Evolutionary conservation across 2,797 vertebrate species (phyloP).

Genomic region (Rhadinocentrus ornatus): DNA sequence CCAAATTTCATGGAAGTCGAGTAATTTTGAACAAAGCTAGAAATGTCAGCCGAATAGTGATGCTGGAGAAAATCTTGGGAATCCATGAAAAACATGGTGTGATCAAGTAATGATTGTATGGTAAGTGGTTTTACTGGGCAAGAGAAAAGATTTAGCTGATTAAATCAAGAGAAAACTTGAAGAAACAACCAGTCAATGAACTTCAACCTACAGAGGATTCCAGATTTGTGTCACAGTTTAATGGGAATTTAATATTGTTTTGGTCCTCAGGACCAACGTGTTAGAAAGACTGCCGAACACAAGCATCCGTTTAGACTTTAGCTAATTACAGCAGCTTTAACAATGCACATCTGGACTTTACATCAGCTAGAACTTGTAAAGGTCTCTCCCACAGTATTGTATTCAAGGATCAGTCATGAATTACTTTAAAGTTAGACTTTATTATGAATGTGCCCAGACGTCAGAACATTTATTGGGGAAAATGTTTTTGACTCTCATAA

Average conservation of each 20-base stretch:
- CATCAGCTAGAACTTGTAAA: background rate
- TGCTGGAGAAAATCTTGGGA: background rate
- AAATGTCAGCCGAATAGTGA: background rate
- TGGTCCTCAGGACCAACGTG: background rate
- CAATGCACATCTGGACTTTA: background rate
- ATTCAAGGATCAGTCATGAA: background rate
- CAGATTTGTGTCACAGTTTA: background rate
- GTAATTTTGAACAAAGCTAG: too few relatives aligned
- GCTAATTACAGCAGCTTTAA: conserved; percentile 1
- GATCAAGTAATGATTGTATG: background rate
- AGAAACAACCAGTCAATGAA: background rate
- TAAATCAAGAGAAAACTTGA: too few relatives aligned
- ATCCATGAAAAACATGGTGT: background rate
- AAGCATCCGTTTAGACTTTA: background rate
- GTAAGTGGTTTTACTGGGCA: background rate
- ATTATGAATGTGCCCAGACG: background rate
- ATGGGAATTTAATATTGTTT: background rate
- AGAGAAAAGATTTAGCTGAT: too few relatives aligned
- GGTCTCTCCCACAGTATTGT: background rate
- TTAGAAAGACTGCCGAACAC: background rate
- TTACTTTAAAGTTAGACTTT: background rate
- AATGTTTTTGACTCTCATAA: conserved; percentile 55
- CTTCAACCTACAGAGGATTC: background rate
- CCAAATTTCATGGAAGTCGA: background rate
- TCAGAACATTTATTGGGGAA: conserved; percentile 38